These are phyloP conservation scores for Scomberomorus guttatus DNA, from an alignment of 2,797 vertebrate genomes.

Conservation along the genomic window DNA sequence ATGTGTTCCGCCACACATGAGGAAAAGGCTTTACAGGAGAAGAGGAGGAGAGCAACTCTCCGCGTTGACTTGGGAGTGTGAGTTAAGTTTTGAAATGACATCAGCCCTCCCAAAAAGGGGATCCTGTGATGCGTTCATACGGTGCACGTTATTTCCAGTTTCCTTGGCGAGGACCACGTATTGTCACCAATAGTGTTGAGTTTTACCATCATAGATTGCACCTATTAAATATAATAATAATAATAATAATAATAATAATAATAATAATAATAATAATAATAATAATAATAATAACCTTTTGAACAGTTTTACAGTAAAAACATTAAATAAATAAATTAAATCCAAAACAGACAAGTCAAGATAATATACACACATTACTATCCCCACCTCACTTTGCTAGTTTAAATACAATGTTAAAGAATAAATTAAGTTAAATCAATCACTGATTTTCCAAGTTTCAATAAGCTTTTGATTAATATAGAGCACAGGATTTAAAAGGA, in stretches of 20 bases:
- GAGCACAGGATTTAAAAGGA: background rate
- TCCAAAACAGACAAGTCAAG: too few relatives aligned
- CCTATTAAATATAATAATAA: too few relatives aligned
- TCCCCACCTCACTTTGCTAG: background rate
- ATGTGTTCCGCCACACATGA: conserved; percentile 32
- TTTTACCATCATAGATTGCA: too few relatives aligned
- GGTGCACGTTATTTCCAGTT: conserved; percentile 7
- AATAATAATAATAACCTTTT: too few relatives aligned
- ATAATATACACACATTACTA: too few relatives aligned
- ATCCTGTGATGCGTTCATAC: conserved; percentile 48
- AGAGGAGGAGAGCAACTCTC: conserved; percentile 64
- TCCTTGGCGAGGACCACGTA: too few relatives aligned
- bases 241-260: too few relatives aligned
- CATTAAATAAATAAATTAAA: too few relatives aligned
- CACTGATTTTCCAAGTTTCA: background rate
- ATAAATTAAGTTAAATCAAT: background rate
- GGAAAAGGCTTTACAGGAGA: conserved; percentile 53
- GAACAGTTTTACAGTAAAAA: too few relatives aligned
- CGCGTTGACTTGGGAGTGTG: conserved; percentile 76
- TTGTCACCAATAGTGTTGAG: too few relatives aligned
- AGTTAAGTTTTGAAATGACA: conserved; percentile 88
- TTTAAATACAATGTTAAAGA: background rate
- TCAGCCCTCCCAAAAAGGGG: conserved; percentile 80
- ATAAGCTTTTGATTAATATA: background rate
- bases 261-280: too few relatives aligned